Evolutionary conservation across 1,140 invertebrate genomes (phyloP).

Genomic region (Tribolium castaneum): DNA sequence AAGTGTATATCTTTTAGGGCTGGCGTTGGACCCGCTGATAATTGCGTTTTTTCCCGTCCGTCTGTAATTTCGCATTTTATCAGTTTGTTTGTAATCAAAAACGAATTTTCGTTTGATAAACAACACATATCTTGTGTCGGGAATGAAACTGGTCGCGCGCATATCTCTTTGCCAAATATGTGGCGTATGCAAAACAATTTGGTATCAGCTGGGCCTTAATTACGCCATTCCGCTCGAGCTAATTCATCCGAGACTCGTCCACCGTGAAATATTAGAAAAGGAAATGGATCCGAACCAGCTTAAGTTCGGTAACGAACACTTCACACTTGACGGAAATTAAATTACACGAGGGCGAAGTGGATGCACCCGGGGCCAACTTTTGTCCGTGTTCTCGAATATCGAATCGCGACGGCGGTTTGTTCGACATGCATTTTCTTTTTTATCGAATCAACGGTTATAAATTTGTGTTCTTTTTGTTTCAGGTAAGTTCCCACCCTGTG

Average conservation of each 20-base stretch:
- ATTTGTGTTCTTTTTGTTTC: not conserved
- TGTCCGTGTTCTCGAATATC: not conserved
- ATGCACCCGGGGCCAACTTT: not conserved
- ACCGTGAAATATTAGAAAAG: slow-evolving; percentile 34
- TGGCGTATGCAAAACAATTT: slow-evolving; percentile 41
- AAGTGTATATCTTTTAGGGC: too few species aligned
- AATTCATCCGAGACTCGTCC: slow-evolving; percentile 34
- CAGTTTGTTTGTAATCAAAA: not conserved
- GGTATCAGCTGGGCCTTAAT: slow-evolving; percentile 39
- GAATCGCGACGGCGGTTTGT: not conserved
- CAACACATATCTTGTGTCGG: not conserved
- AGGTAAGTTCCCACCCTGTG: not conserved
- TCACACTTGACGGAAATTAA: slow-evolving; percentile 20
- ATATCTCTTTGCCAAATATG: slow-evolving; percentile 30
- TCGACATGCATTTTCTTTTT: not conserved
- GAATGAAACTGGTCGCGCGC: not conserved
- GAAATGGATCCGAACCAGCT: not conserved
- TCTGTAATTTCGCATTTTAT: too few species aligned
- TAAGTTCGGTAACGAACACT: slow-evolving; percentile 8
- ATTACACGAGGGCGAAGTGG: not conserved
- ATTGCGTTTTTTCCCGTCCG: too few species aligned
- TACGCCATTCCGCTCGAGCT: slow-evolving; percentile 24
- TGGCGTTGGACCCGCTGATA: too few species aligned
- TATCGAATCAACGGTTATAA: not conserved
- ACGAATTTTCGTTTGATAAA: not conserved